Evolutionary conservation across 2,888 invertebrate species (phyloP), one percentile per base, ranked within the genome.

Genomic region (Polyommatus iphigenia): DNA sequence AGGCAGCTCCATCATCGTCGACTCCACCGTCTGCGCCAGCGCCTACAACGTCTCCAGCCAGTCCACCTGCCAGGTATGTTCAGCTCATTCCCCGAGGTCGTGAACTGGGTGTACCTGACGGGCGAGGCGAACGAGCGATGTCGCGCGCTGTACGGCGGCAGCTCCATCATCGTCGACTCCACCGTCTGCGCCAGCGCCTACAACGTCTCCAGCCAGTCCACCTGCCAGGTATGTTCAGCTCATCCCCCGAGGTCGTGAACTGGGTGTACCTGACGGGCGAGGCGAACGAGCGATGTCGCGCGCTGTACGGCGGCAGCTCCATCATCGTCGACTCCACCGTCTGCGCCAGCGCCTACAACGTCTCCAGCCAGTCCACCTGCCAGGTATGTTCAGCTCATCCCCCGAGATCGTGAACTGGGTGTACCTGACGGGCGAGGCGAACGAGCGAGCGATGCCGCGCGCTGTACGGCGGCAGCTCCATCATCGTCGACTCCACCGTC

Each of bases 371-470:
- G 82, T 90, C 90, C 76, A 89, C 88, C 72, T 91, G n/a, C n/a
- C n/a, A n/a, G n/a, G n/a, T n/a, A n/a, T n/a, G n/a, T n/a, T n/a
- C n/a, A n/a, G 87, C 1, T 29, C 79, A 1, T 80, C 84, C 3
- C 87, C 90, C 0, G 86, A 88, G 46, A 84, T 85, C 77, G 79
- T 92, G 76, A 89, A 91, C 85, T 92, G 90, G 91, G 90, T 90
- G 29, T 86, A 85, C 80, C 83, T 91, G 8, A 62, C 20, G 0
- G 91, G 90, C 0, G 84, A 85, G 4, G 81, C 86, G n/a, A 89
- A 90, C 83, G 0, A 29, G n/a, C n/a, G n/a, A n/a, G 0, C 80
- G 78, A 6, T 91, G 91, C 81, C 76, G 77, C 29, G 0, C 20
- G 0, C 80, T 84, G 0, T 91, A 79, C 80, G 82, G 83, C 0